Evolutionary conservation across 2,113 vertebrate genomes (phyloP).

Genomic region (Gallinago jamesoni): DNA sequence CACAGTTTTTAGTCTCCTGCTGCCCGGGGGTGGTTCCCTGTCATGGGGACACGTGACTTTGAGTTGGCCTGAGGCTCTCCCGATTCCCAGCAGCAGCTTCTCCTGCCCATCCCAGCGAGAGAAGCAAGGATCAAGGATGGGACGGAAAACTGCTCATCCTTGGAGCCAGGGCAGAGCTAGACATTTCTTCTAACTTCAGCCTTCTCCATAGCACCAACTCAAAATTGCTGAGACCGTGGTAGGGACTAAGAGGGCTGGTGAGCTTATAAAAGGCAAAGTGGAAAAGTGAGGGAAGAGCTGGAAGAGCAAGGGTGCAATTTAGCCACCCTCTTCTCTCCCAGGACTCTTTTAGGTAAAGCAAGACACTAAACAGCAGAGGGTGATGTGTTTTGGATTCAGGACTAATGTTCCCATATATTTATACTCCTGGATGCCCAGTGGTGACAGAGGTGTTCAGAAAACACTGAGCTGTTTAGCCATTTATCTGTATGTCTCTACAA

Average conservation of each 20-base stretch:
- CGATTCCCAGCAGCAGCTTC: neutral
- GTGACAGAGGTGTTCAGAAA: neutral
- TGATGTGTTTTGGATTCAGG: neutral
- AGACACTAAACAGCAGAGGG: neutral
- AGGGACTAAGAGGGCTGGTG: neutral
- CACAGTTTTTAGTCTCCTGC: neutral
- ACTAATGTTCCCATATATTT: neutral
- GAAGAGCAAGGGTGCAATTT: neutral
- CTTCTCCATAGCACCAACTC: neutral
- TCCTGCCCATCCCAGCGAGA: neutral
- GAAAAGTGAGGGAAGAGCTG: neutral
- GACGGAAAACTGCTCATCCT: neutral
- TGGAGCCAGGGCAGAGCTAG: neutral
- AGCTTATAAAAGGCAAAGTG: neutral
- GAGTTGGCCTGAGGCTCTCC: neutral
- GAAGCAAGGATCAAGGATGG: neutral
- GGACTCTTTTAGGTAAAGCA: neutral
- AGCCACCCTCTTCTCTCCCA: neutral
- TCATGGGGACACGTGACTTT: neutral
- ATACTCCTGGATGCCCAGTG: neutral
- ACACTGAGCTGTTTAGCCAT: neutral
- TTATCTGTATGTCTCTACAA: neutral
- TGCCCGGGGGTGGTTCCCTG: neutral
- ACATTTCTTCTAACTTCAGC: neutral
- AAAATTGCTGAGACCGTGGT: neutral